Evolutionary conservation across 2,888 invertebrate genomes (phyloP), one percentile per base, ranked within the genome.

Genomic region (Allacma fusca): DNA sequence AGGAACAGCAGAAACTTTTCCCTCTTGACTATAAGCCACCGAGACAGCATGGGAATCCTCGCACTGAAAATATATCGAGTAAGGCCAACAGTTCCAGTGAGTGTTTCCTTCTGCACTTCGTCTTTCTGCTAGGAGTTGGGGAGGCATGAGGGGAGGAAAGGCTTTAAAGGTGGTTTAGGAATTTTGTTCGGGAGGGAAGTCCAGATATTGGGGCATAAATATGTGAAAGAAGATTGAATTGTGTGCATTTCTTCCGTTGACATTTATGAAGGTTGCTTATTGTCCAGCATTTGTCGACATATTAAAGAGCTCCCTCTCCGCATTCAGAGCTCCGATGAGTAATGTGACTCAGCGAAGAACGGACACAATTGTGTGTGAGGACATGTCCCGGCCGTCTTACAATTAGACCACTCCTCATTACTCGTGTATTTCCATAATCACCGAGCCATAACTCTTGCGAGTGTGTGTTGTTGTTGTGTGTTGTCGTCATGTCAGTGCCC

Each of bases 401-500:
- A 5, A 13, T 16, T 12, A 50, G 40, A 9, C 40, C 40, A 40
- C 5, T 40, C 19, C 50, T 50, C 50, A 50, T 50, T 50, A 50
- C 50, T 50, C n/a, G 5, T 50, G 50, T 50, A 50, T 50, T 50
- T 50, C 50, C 50, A 50, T 50, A 50, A 50, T 50, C 50, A 50
- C n/a, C 50, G 19, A 19, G 19, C 16, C 50, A 50, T 50, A 50
- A 50, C n/a, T 50, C 50, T 50, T 34, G 34, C 34, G 34, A 34
- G 34, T 34, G 34, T 34, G 34, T 34, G 34, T n/a, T n/a, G n/a
- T n/a, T 34, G 34, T 34, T 34, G 34, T 50, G 34, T 50, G 50
- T 50, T n/a, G 16, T n/a, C n/a, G 2, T 1, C 9, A 50, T n/a
- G 19, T 1, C 2, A 13, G 16, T 50, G 19, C n/a, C 50, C 50